Base-by-base conservation (phyloP, 1,140 invertebrate species). In the Drosophila ficusphila region DNA sequence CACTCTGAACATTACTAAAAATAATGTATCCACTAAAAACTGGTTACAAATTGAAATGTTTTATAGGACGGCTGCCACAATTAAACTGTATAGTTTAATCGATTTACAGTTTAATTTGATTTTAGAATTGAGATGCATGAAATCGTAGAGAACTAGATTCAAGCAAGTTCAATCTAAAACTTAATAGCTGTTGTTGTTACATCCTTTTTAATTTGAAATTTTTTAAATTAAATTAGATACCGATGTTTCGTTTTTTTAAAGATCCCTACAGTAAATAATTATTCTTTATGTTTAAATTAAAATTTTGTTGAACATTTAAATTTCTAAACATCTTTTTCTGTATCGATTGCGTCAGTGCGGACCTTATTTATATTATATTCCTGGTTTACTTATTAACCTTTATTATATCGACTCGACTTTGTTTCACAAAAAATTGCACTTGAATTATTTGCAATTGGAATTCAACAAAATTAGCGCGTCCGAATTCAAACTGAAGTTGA, bases 401-500 rank as follows among this genome's bases (percentile, higher is more conserved):
- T 27, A 19, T 5, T 39, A 4, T 16, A 11, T 38, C 31, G 16
- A 19, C 11, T 6, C 14, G n/a, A 12, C 25, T 31, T 31, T 29
- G 18, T 23, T 18, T 11, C 5, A 27, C 44, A 27, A 11, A 36
- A 36, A 49, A 12, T n/a, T 11, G 6, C 31, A 21, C 16, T 34
- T 11, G 16, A 27, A 36, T 16, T 31, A 25, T 64, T 41, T 62
- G n/a, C 61, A 64, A 25, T 44, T 23, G 36, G 5, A 16, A 18
- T 49, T 8, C 9, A 34, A 23, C 1, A 16, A 34, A 31, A 52
- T 72, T 53, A 72, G 4, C 47, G 53, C 29, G 9, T 36, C 14
- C 14, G 11, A 39, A 49, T 52, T 64, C 18, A 38, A 71, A 62
- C 5, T 41, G 8, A 46, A 36, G 16, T 34, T 38, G 4, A 33